Conservation (phyloP, 1,140 invertebrate genomes). For the Sipha flava region DNA sequence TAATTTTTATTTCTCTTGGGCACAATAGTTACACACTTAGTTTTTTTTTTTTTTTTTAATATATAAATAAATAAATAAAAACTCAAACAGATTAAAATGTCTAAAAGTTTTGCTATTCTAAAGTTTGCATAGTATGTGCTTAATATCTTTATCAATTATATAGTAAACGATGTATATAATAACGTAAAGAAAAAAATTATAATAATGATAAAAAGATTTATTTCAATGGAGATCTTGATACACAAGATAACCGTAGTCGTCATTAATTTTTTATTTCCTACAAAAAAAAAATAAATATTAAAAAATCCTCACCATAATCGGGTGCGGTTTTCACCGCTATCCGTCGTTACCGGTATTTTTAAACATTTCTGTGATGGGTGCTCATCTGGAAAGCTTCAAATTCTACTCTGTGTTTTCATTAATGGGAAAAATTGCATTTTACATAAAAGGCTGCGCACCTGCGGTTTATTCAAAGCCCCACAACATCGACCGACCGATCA, state of each 20-base stretch:
- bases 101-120: too few relatives aligned
- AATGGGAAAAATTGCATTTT: neutral
- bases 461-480: neutral
- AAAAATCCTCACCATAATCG: neutral
- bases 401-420: neutral
- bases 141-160: neutral
- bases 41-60: too few relatives aligned
- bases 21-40: too few relatives aligned
- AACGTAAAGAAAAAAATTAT: too few relatives aligned
- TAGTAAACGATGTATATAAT: too few relatives aligned
- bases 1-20: too few relatives aligned
- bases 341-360: neutral
- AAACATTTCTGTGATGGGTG: neutral
- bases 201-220: too few relatives aligned
- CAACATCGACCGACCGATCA: neutral
- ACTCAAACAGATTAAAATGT: too few relatives aligned
- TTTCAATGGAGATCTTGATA: neutral
- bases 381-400: conserved; percentile 2
- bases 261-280: neutral
- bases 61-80: too few relatives aligned
- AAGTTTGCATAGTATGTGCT: too few relatives aligned
- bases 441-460: neutral
- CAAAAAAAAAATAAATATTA: too few relatives aligned
- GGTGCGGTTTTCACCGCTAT: too few relatives aligned
- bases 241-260: neutral